These are phyloP conservation scores for Ctenoplectra terminalis DNA, from an alignment of 1,140 invertebrate species.

Conservation along the genomic window DNA sequence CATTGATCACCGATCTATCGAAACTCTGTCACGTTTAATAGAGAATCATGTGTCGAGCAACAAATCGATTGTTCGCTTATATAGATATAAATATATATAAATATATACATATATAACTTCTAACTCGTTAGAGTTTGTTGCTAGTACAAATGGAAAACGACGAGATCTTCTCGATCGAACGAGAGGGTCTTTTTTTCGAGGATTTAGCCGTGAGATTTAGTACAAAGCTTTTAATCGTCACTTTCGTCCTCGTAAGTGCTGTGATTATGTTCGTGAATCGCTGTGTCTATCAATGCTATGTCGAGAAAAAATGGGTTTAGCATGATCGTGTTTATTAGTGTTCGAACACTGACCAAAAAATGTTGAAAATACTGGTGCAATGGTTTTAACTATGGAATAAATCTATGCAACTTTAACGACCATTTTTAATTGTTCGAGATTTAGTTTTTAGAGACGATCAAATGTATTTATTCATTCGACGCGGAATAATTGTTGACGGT, in stretches of 20 bases:
- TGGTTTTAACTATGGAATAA: background rate
- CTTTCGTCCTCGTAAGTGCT: conserved; percentile 46
- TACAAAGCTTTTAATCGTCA: conserved; percentile 44
- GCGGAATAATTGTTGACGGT: too few species aligned
- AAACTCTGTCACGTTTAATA: background rate
- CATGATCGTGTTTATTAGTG: background rate
- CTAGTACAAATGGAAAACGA: conserved; percentile 44
- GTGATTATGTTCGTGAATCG: conserved; percentile 40
- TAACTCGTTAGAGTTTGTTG: conserved; percentile 39
- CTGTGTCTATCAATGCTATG: conserved; percentile 42
- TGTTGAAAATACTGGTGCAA: background rate
- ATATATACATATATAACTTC: conserved; percentile 12
- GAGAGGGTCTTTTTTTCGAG: background rate
- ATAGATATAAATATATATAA: conserved; percentile 7
- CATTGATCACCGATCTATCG: background rate
- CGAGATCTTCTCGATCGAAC: conserved; percentile 14
- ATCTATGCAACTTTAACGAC: too few species aligned
- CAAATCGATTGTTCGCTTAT: conserved; percentile 13
- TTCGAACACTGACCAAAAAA: background rate
- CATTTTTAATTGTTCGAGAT: background rate
- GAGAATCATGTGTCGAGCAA: background rate
- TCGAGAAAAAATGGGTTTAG: conserved; percentile 12
- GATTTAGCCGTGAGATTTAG: conserved; percentile 44
- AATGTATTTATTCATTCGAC: background rate
- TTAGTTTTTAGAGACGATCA: background rate